phyloP scores from a whole-genome alignment of 1,140 invertebrate species.

The Diploscapter pachys region DNA sequence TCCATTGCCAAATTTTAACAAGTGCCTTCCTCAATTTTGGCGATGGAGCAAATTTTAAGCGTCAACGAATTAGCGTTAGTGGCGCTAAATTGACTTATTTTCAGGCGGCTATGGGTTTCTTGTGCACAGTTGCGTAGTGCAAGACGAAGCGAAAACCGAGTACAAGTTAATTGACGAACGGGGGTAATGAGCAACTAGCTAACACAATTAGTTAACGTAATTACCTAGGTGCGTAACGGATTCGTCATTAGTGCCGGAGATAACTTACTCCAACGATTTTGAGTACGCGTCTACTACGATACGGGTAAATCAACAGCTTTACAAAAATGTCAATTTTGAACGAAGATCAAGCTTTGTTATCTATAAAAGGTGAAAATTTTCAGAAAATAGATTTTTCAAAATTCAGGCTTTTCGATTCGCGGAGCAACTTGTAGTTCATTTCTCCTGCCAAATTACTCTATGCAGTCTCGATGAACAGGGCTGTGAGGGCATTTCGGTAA shows the following conservation, averaged over 20 bases:
- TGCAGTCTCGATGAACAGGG: conserved; percentile 33
- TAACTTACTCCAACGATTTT: conserved; percentile 7
- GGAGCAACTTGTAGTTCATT: conserved; percentile 37
- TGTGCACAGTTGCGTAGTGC: conserved; percentile 36
- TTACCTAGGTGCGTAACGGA: conserved; percentile 32
- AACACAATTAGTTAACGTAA: background rate
- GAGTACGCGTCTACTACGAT: conserved; percentile 9
- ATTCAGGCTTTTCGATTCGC: conserved; percentile 37
- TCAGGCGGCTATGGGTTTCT: conserved; percentile 33
- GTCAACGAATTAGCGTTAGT: background rate
- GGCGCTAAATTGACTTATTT: background rate
- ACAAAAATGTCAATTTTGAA: conserved; percentile 8
- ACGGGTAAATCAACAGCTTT: background rate
- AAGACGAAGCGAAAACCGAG: conserved; percentile 31
- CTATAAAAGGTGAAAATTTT: conserved; percentile 6
- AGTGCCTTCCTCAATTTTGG: no score
- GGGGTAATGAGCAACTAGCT: conserved; percentile 21
- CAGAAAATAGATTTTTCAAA: no score
- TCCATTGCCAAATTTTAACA: no score
- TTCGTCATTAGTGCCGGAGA: conserved; percentile 10
- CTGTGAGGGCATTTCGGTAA: conserved; percentile 38
- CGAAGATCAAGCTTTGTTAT: conserved; percentile 12
- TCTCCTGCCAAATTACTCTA: conserved; percentile 39
- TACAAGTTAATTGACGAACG: conserved; percentile 37
- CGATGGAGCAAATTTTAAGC: background rate